A percentile compares a stretch with the other conserved stretches of the same genome.
Evolutionary conservation across 2,113 vertebrate species (phyloP).

Genomic region (Trichechus manatus): DNA sequence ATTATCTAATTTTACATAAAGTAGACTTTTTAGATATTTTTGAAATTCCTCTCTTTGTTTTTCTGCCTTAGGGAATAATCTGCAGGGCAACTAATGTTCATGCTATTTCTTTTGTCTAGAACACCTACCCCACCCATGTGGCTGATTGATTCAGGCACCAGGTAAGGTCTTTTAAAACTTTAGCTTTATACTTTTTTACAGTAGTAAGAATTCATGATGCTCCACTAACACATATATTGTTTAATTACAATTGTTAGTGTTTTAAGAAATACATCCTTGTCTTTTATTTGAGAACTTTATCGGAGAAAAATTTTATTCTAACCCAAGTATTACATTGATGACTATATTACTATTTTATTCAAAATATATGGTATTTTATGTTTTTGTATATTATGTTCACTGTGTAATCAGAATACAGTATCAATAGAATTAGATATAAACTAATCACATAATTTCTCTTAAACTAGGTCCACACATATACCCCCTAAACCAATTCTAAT

Average conservation of each 20-base stretch:
- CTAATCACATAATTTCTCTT: background rate
- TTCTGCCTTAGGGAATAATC: too few species aligned
- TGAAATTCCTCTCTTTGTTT: too few species aligned
- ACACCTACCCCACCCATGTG: background rate
- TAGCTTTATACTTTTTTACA: constrained; percentile 34
- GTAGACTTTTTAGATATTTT: too few species aligned
- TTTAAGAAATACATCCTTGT: background rate
- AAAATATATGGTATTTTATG: background rate
- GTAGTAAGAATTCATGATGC: constrained; percentile 43
- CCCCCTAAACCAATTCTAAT: background rate
- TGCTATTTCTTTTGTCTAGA: background rate
- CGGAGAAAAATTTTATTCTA: background rate
- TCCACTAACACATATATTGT: background rate
- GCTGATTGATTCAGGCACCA: background rate
- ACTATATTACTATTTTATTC: background rate
- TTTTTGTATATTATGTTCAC: background rate
- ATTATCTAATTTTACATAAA: too few species aligned
- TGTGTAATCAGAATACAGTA: background rate
- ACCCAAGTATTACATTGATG: background rate
- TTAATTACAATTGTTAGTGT: background rate
- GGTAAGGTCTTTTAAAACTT: constrained; percentile 41
- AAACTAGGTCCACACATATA: background rate
- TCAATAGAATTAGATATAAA: background rate
- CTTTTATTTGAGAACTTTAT: background rate
- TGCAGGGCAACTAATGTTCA: too few species aligned